Evolutionary conservation across 2,888 invertebrate genomes (phyloP).

Genomic region (Drosophila mettleri): DNA sequence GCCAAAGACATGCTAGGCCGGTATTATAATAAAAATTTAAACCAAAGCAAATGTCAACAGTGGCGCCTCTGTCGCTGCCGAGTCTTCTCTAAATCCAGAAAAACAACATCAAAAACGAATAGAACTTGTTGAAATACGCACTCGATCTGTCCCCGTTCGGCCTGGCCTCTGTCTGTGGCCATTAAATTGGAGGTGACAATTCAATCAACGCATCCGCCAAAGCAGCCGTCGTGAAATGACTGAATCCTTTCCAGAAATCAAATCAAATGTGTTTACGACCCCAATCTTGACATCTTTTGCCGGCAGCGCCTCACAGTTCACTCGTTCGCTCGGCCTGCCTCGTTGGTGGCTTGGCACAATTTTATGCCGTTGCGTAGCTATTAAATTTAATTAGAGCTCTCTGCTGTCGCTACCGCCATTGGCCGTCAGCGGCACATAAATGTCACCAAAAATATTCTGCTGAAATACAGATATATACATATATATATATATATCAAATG

Average conservation of each 20-base stretch:
- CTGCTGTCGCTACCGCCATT: constrained; percentile 60
- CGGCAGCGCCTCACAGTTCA: not conserved
- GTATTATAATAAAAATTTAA: constrained; percentile 38
- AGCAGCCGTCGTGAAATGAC: constrained; percentile 48
- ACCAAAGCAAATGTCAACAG: constrained; percentile 38
- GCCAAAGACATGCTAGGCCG: constrained; percentile 22
- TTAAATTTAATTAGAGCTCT: constrained; percentile 82
- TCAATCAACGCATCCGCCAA: constrained; percentile 75
- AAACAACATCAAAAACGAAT: constrained; percentile 58
- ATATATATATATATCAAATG: constrained; percentile 21
- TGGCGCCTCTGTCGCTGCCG: constrained; percentile 55
- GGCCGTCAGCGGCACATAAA: constrained; percentile 70
- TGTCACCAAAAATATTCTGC: constrained; percentile 77
- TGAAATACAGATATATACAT: constrained; percentile 45
- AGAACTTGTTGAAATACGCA: constrained; percentile 40
- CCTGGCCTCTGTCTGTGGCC: constrained; percentile 20
- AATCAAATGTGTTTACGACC: constrained; percentile 79
- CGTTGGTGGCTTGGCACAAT: constrained; percentile 66
- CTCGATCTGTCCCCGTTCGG: constrained; percentile 11
- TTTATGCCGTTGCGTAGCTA: constrained; percentile 71
- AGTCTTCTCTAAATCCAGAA: constrained; percentile 24
- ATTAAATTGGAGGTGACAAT: constrained; percentile 78
- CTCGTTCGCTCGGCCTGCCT: constrained; percentile 18
- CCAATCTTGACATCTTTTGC: constrained; percentile 20
- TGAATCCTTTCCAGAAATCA: constrained; percentile 75